These are phyloP conservation scores for Ranitomeya variabilis DNA, from an alignment of 2,113 vertebrate genomes.

Conservation along the genomic window DNA sequence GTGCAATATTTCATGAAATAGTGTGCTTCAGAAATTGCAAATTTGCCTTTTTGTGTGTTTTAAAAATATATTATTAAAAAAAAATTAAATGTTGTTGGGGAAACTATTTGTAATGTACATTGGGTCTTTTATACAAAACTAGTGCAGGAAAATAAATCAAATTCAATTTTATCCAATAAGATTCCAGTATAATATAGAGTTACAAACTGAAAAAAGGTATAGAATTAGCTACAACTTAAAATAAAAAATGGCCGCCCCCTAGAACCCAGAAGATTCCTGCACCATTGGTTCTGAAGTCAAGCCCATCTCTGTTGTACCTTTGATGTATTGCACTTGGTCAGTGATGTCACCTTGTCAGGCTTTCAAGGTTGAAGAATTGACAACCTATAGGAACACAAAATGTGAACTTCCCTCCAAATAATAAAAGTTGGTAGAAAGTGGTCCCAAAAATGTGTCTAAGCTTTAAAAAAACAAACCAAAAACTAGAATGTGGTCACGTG, in stretches of 20 bases:
- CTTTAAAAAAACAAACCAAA: neutral
- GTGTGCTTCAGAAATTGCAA: neutral
- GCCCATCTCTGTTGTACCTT: neutral
- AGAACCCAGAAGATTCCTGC: neutral
- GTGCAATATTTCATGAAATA: neutral
- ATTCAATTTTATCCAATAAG: neutral
- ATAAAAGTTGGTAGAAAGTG: neutral
- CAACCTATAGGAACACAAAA: neutral
- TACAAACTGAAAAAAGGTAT: neutral
- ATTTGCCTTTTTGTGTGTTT: neutral
- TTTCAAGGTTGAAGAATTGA: neutral
- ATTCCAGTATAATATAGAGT: neutral
- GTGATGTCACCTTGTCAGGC: neutral
- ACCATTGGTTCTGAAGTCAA: neutral
- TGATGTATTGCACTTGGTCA: neutral
- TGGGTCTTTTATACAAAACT: too few species aligned
- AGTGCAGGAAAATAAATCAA: too few species aligned
- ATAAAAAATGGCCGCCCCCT: neutral
- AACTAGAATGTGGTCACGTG: neutral
- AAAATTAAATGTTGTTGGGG: too few species aligned
- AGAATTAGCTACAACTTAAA: neutral
- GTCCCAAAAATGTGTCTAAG: too few species aligned
- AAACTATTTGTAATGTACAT: neutral
- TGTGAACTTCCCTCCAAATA: neutral
- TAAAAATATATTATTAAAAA: neutral